Base-by-base conservation (phyloP, 2,113 vertebrate species). In the Gambusia affinis region DNA sequence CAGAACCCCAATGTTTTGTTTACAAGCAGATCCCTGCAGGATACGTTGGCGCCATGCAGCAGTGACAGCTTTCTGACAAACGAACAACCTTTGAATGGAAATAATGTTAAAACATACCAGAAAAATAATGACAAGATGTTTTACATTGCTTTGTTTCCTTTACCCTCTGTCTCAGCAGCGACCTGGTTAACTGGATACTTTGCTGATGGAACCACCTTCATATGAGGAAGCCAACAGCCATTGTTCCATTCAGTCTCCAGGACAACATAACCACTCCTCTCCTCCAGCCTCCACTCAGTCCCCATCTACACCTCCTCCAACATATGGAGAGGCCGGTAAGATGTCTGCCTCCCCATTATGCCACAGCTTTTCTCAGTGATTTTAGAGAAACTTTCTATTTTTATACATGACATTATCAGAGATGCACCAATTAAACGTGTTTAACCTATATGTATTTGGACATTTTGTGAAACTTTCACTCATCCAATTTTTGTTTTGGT, bases 201-300 rank as follows among this genome's bases (percentile, higher is more conserved):
- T 69, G 24, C 70, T 73, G 64, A 92, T 93, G 90, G 88, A 93
- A 27, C 91, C 86, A 1, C 91, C 91, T 28, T 81, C 88, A 0
- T 92, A 92, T 27, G 88, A 89, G 19, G 88, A 91, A 60, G 82
- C 79, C 60, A 31, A 30, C 42, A 60, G 60, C 63, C 76, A 81
- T 29, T 86, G 76, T 44, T 31, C 68, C 19, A 7, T 15, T 67
- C 62, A 24, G 12, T 4, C 4, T 14, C 8, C 60, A 10, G 39
- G 11, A 17, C n/a, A 7, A 6, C 15, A 30, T 4, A 74, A 42
- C 33, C 3, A 10, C 14, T 30, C 37, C 1, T 75, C 79, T 63
- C 74, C 86, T 11, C 83, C 88, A 1, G 27, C 65, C 64, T 65
- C 71, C 35, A 8, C 67, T 1, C 4, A n/a, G 12, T 63, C 19